These are phyloP conservation scores for Hippocampus guttulatus DNA, from an alignment of 2,113 vertebrate genomes.

Conservation along the genomic window DNA sequence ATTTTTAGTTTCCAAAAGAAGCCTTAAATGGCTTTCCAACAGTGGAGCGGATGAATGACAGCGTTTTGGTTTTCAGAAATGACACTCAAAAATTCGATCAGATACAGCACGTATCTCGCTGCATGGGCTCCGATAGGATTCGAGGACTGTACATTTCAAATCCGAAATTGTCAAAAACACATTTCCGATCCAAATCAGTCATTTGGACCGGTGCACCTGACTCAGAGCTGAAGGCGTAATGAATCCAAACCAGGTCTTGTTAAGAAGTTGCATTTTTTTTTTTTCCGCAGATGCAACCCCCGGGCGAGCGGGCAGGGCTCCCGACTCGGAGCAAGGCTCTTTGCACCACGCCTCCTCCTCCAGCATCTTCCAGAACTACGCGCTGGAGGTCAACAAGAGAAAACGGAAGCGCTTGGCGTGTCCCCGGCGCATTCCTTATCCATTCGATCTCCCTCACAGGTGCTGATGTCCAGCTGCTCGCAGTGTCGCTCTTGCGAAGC, in stretches of 20 bases:
- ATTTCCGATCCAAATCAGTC: no score
- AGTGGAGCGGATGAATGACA: no score
- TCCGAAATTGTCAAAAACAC: no score
- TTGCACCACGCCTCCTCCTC: slow-evolving; percentile 89
- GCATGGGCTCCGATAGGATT: no score
- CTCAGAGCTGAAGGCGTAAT: no score
- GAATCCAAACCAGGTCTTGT: no score
- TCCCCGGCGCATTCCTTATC: neutral
- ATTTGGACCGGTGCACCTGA: no score
- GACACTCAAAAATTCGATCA: no score
- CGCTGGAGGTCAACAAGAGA: slow-evolving; percentile 83
- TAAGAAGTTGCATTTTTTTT: slow-evolving; percentile 1
- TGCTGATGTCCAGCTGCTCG: slow-evolving; percentile 97
- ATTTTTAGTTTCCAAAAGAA: no score
- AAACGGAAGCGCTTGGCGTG: neutral
- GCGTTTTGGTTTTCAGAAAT: neutral
- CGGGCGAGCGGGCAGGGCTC: slow-evolving; percentile 70
- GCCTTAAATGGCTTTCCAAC: no score
- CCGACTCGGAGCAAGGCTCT: slow-evolving; percentile 84
- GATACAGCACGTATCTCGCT: no score
- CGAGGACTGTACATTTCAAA: no score
- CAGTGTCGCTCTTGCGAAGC: slow-evolving; percentile 85
- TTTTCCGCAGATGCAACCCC: slow-evolving; percentile 54
- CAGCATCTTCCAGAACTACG: slow-evolving; percentile 94
- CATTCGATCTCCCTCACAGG: slow-evolving; percentile 62